Evolutionary conservation across 2,113 vertebrate genomes (phyloP).

Genomic region (Podarcis muralis): DNA sequence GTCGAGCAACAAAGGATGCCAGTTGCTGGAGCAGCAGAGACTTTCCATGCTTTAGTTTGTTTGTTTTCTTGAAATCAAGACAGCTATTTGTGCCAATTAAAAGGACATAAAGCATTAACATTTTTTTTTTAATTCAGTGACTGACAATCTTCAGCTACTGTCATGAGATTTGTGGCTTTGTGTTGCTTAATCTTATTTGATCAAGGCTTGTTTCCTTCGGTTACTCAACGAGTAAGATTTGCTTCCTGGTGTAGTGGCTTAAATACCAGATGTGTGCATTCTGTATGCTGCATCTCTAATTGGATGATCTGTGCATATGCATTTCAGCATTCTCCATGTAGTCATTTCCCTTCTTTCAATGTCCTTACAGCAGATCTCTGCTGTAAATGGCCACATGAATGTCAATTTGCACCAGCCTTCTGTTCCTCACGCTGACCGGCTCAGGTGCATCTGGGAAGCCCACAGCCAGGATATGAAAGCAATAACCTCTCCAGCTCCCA

Average conservation of each 20-base stretch:
- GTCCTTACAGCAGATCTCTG: neutral
- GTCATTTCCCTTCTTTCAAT: neutral
- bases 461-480: neutral
- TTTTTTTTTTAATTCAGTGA: no score
- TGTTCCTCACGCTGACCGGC: neutral
- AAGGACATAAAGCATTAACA: no score
- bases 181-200: neutral
- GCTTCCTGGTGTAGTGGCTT: no score
- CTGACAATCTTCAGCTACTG: neutral
- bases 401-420: neutral
- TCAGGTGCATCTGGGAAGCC: neutral
- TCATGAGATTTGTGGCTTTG: neutral
- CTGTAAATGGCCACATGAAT: neutral
- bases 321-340: neutral
- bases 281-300: neutral
- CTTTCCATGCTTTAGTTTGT: no score
- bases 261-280: neutral
- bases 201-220: neutral
- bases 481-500: no score
- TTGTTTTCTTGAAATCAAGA: no score
- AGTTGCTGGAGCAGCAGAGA: no score
- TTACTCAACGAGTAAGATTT: neutral
- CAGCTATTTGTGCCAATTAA: no score
- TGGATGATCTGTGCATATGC: neutral
- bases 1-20: no score